Conservation (phyloP, 2,797 vertebrate genomes). For the Anableps anableps region DNA sequence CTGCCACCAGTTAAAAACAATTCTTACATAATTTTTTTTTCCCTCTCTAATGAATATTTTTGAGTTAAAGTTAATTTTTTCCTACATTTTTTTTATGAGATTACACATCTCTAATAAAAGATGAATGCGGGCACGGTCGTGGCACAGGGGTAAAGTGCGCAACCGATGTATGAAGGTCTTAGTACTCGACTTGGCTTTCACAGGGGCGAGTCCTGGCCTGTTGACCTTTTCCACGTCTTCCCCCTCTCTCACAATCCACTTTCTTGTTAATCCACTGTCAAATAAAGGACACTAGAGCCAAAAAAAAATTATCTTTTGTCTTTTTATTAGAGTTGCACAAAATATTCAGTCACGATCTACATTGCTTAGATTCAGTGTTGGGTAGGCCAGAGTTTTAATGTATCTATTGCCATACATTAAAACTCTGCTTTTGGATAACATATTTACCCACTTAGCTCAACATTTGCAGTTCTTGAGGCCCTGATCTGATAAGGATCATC, state of each 20-base stretch:
- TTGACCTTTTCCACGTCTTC: too few relatives aligned
- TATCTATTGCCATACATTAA: background rate
- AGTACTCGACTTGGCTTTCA: too few relatives aligned
- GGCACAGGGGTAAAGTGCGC: too few relatives aligned
- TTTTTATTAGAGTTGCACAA: background rate
- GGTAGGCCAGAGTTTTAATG: background rate
- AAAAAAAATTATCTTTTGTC: background rate
- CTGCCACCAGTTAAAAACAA: too few relatives aligned
- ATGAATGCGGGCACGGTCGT: too few relatives aligned
- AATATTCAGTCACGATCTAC: background rate
- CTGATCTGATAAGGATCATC: constrained; percentile 43
- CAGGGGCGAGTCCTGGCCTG: too few relatives aligned
- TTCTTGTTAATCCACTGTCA: too few relatives aligned
- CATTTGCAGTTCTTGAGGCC: background rate
- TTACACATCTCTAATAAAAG: background rate
- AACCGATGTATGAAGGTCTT: too few relatives aligned
- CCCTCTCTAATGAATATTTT: too few relatives aligned
- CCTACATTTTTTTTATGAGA: background rate
- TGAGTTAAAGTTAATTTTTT: background rate
- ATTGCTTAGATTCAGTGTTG: background rate
- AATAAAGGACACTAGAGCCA: too few relatives aligned
- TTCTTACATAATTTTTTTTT: too few relatives aligned
- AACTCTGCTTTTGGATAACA: background rate
- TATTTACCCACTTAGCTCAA: background rate
- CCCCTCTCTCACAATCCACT: too few relatives aligned